phyloP scores from a whole-genome alignment of 1,140 invertebrate genomes.

The Ctenoplectra terminalis region DNA sequence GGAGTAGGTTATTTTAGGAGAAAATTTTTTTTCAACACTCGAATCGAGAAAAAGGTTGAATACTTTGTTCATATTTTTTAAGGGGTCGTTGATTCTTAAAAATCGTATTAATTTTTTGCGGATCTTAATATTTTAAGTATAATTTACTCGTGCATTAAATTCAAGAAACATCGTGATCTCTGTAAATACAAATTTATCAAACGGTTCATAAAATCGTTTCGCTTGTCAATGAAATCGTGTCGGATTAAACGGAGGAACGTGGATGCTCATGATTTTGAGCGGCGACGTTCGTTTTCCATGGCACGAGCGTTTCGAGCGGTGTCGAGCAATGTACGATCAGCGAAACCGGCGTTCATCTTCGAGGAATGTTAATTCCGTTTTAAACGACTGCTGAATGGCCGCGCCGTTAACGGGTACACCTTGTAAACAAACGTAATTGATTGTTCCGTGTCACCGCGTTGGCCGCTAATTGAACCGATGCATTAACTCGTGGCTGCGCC shows the following conservation, averaged over 20 bases:
- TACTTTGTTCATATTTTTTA: too few species aligned
- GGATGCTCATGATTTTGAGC: background rate
- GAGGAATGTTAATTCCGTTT: constrained; percentile 64
- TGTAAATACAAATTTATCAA: too few species aligned
- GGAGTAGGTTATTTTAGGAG: background rate
- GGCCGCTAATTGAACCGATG: constrained; percentile 63
- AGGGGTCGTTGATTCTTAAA: too few species aligned
- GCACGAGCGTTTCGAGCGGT: constrained; percentile 10
- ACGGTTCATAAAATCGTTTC: background rate
- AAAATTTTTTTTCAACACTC: background rate
- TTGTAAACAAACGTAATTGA: constrained; percentile 71
- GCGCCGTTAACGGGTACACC: constrained; percentile 61
- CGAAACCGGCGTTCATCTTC: constrained; percentile 53
- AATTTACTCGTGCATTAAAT: too few species aligned
- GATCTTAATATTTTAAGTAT: too few species aligned
- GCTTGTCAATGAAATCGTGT: background rate
- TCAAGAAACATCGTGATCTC: too few species aligned
- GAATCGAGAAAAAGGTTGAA: too few species aligned
- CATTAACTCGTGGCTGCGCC: constrained; percentile 56
- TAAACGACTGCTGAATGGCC: constrained; percentile 55
- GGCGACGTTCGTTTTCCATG: constrained; percentile 15
- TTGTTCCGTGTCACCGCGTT: constrained; percentile 64
- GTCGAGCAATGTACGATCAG: constrained; percentile 43
- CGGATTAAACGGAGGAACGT: constrained; percentile 6
- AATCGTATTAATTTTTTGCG: too few species aligned